phyloP scores from a whole-genome alignment of 2,113 vertebrate genomes.

The Beaufortia kweichowensis region DNA sequence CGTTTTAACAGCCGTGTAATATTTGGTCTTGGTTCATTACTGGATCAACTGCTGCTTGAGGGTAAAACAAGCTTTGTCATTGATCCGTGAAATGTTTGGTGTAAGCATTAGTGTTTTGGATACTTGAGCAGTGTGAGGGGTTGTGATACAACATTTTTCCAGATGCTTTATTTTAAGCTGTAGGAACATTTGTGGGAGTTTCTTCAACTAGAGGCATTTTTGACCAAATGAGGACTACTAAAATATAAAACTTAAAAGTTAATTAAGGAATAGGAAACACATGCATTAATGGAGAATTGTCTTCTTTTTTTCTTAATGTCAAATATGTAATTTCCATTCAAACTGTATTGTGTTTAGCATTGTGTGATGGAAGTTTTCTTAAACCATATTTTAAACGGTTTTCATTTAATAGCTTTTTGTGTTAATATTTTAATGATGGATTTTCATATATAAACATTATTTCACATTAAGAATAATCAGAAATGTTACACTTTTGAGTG shows the following conservation, averaged over 20 bases:
- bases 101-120: constrained; percentile 59
- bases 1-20: not conserved
- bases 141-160: not conserved
- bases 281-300: no score
- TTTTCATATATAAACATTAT: not conserved
- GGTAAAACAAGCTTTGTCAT: constrained; percentile 14
- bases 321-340: no score
- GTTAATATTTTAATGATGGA: no score
- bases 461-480: not conserved
- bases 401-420: no score
- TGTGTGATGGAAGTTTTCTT: no score
- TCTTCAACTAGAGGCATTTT: no score
- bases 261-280: no score
- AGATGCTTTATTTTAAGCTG: not conserved
- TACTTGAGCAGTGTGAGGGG: constrained; percentile 23
- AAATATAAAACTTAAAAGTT: no score
- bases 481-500: not conserved
- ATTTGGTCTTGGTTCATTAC: not conserved
- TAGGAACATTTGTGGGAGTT: not conserved
- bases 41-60: constrained; percentile 28
- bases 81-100: constrained; percentile 49
- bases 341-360: no score
- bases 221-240: no score
- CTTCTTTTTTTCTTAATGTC: no score
- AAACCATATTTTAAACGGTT: no score